Percentiles rank a stretch among this genome's conserved stretches.
Evolutionary conservation across 2,113 vertebrate genomes (phyloP).

Genomic region (Ramphastos sulfuratus): DNA sequence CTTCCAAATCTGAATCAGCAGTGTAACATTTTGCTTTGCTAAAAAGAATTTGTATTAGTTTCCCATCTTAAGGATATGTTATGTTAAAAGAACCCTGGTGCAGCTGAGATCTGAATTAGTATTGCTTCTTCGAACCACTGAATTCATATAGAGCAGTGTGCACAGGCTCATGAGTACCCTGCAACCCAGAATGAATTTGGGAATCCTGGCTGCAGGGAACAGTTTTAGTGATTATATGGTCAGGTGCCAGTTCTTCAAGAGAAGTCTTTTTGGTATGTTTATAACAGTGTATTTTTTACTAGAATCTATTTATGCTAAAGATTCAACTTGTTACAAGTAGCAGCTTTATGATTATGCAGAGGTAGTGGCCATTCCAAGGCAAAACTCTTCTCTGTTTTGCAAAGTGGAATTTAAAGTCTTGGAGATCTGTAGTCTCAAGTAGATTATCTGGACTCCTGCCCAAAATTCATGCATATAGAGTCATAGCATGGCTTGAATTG

Average conservation of each 20-base stretch:
- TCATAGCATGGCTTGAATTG: too few relatives aligned
- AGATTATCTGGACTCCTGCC: not conserved
- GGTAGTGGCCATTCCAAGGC: not conserved
- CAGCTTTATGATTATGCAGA: not conserved
- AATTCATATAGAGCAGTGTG: not conserved
- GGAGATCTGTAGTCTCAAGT: not conserved
- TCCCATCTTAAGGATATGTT: not conserved
- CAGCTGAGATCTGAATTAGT: not conserved
- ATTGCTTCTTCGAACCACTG: not conserved
- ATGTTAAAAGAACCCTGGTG: not conserved
- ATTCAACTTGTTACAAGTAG: not conserved
- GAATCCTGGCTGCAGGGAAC: not conserved
- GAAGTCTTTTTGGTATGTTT: not conserved
- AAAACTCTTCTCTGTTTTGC: not conserved
- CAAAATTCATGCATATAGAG: not conserved
- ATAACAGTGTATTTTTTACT: not conserved
- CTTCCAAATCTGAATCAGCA: not conserved
- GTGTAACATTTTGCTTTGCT: not conserved
- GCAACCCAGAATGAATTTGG: not conserved
- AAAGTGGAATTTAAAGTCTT: not conserved
- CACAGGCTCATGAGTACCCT: not conserved
- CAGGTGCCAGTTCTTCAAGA: not conserved
- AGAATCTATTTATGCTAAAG: not conserved
- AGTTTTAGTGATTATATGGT: not conserved
- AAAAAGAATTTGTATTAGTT: not conserved